phyloP scores from a whole-genome alignment of 2,113 vertebrate species.

The Lepus europaeus region DNA sequence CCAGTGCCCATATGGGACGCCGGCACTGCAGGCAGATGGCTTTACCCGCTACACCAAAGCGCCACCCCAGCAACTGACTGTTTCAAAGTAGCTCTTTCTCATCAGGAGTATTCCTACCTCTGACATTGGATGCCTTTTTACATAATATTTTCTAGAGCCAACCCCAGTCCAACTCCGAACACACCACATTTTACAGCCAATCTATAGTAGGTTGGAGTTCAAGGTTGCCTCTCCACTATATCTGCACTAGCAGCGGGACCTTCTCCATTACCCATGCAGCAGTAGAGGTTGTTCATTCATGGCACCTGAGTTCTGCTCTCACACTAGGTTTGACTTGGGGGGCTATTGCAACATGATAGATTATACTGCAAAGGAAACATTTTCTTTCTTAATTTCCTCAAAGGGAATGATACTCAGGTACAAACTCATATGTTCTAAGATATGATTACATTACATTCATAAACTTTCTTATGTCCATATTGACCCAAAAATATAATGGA shows the following conservation, averaged over 20 bases:
- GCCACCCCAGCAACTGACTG: not conserved
- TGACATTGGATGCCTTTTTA: not conserved
- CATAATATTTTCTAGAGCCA: not conserved
- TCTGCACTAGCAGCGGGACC: not conserved
- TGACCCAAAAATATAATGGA: slow-evolving; percentile 28
- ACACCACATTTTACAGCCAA: slow-evolving; percentile 9
- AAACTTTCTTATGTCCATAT: not conserved
- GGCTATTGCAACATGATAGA: not conserved
- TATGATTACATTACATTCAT: not conserved
- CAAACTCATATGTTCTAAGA: slow-evolving; percentile 43
- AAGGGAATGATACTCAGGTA: not conserved
- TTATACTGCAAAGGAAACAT: not conserved
- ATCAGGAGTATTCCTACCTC: slow-evolving; percentile 5
- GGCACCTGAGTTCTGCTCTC: not conserved
- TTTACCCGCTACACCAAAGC: no score
- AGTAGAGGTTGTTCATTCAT: not conserved
- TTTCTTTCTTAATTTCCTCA: not conserved
- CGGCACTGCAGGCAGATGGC: no score
- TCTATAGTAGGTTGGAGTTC: not conserved
- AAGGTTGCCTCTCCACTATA: not conserved
- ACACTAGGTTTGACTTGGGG: not conserved
- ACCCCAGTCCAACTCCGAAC: not conserved
- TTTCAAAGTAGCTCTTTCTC: slow-evolving; percentile 36
- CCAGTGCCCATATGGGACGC: no score
- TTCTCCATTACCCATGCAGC: not conserved